Conservation (phyloP, 2,888 invertebrate genomes). For the Thymelicus sylvestris region DNA sequence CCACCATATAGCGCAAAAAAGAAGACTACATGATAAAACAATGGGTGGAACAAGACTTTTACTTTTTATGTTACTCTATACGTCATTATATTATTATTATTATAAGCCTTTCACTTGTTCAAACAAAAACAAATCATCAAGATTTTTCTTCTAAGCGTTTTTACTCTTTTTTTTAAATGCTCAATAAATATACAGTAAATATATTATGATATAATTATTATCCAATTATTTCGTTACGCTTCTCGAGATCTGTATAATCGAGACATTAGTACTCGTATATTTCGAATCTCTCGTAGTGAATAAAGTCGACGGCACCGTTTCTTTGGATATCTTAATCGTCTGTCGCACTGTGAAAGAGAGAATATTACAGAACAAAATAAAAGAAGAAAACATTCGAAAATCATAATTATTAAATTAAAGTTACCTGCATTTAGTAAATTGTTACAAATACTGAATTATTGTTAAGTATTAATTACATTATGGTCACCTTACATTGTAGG, state of each 20-base stretch:
- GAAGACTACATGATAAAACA: too few species aligned
- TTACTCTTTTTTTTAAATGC: not conserved
- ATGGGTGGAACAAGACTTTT: too few species aligned
- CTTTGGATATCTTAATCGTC: not conserved
- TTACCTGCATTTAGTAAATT: too few species aligned
- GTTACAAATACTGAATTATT: too few species aligned
- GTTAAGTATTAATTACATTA: too few species aligned
- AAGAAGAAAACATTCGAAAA: not conserved
- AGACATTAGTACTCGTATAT: slow-evolving; percentile 14
- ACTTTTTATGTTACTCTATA: not conserved
- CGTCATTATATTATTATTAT: not conserved
- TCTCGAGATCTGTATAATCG: slow-evolving; percentile 16
- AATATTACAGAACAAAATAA: not conserved
- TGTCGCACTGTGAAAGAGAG: not conserved
- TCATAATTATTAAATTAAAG: too few species aligned
- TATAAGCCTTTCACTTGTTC: not conserved
- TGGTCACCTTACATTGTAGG: too few species aligned
- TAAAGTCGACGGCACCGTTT: too few species aligned
- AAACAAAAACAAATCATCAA: not conserved
- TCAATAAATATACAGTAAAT: not conserved
- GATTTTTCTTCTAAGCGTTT: not conserved
- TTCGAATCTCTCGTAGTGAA: not conserved
- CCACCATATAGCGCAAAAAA: too few species aligned
- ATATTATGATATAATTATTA: slow-evolving; percentile 3
- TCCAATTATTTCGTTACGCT: slow-evolving; percentile 14